Conservation (phyloP, 1,140 invertebrate species). For the Pissodes strobi region DNA sequence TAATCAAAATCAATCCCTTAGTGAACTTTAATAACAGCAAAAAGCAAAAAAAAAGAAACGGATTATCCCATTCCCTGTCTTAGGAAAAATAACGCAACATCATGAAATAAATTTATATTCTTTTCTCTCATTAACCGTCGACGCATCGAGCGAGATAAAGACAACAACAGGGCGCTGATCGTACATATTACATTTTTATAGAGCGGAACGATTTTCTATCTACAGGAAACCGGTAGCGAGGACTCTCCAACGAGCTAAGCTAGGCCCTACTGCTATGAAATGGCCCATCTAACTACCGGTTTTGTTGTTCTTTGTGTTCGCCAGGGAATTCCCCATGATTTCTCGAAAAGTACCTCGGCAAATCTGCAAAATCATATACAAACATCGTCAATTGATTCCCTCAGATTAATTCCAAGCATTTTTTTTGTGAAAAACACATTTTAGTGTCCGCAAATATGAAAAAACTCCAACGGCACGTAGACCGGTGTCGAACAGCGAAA, state of each 20-base stretch:
- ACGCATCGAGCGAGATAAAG: too few species aligned
- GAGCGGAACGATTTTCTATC: neutral
- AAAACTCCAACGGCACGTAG: neutral
- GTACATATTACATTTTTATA: neutral
- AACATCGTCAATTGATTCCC: neutral
- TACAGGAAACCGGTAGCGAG: conserved; percentile 27
- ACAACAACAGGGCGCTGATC: neutral
- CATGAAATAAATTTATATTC: too few species aligned
- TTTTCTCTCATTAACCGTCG: too few species aligned
- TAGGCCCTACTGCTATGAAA: conserved; percentile 15
- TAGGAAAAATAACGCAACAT: too few species aligned
- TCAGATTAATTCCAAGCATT: neutral
- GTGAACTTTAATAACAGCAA: too few species aligned
- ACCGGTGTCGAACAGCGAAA: conserved; percentile 28
- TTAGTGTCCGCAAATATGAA: neutral
- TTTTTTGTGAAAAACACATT: conserved; percentile 11
- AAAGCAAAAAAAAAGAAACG: too few species aligned
- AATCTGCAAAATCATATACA: conserved; percentile 1
- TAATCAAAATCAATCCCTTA: too few species aligned
- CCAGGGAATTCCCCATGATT: conserved; percentile 17
- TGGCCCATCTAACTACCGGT: conserved; percentile 29
- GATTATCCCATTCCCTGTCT: too few species aligned
- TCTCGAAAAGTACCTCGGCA: conserved; percentile 29
- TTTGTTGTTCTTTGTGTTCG: conserved; percentile 40
- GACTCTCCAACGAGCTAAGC: conserved; percentile 1